Conservation (phyloP, 2,888 invertebrate species). For the Anthophora plumipes region DNA sequence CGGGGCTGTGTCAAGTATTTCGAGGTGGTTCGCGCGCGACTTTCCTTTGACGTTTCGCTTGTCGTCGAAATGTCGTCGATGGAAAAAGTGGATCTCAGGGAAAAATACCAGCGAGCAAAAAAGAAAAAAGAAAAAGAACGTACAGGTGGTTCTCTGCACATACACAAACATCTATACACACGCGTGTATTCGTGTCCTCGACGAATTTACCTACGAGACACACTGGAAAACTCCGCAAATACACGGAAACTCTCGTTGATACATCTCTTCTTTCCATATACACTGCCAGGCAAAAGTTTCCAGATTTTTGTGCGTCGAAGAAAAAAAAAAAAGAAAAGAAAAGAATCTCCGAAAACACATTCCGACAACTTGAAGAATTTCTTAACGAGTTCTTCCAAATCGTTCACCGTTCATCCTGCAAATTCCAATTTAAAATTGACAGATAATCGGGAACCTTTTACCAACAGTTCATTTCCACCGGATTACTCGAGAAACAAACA, state of each 20-base stretch:
- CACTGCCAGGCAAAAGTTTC: too few relatives aligned
- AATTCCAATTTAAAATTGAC: too few relatives aligned
- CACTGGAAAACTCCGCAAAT: background rate
- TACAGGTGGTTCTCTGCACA: slow-evolving; percentile 27
- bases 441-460: too few relatives aligned
- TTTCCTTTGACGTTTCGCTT: slow-evolving; percentile 32
- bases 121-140: slow-evolving; percentile 13
- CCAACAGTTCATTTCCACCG: background rate
- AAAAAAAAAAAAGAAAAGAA: too few relatives aligned
- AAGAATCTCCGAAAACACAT: too few relatives aligned
- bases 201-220: background rate
- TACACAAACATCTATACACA: too few relatives aligned
- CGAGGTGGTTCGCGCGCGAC: slow-evolving; percentile 41
- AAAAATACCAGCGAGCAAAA: background rate
- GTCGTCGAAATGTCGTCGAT: slow-evolving; percentile 35
- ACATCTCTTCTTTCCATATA: background rate
- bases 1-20: slow-evolving; percentile 70
- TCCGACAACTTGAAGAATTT: too few relatives aligned
- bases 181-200: background rate
- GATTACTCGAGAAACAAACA: background rate
- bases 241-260: slow-evolving; percentile 1
- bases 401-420: too few relatives aligned
- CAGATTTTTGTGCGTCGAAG: too few relatives aligned
- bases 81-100: slow-evolving; percentile 10
- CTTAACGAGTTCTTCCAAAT: too few relatives aligned